Base-by-base conservation (phyloP, 2,113 vertebrate species). In the Lycaon pictus region DNA sequence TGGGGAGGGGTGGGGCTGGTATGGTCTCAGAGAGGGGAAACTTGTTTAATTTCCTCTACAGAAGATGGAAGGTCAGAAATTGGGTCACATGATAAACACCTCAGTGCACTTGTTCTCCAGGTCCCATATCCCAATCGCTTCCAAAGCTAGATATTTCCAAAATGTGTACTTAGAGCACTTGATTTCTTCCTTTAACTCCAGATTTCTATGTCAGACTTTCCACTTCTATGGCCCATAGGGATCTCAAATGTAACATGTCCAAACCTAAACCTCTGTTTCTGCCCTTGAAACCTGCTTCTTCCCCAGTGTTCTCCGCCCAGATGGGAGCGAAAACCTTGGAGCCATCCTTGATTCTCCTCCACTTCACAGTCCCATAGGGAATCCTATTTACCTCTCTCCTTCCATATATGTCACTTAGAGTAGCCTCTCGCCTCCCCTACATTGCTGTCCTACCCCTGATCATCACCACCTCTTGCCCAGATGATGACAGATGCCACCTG, bases 41-140 rank as follows among this genome's bases (percentile, higher is more conserved):
- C 12, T 84, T 94, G 9, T 71, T 76, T 94, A 53, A 43, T 95
- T 95, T 91, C 65, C 83, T 76, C 76, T 37, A 74, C 9, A 85
- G 85, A 65, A 91, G 4, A 87, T 25, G 51, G 37, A 87, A 72
- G 19, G 35, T 62, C 85, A 58, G 67, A 94, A 85, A 76, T 29
- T 0, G 0, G 62, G 77, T 63, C 83, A 76, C 7, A 10, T 32
- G 32, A 72, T 88, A 84, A 71, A 79, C 51, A 79, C 51, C 35
- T 83, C 60, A 27, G 8, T 20, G 65, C 51, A 43, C 17, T 48
- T 7, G 8, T 32, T 63, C 58, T 88, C 22, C 32, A 32, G 56
- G 20, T n/a, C 79, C 7, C 90, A 88, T 58, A 74, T 9, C 15
- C 23, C 51, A 85, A 72, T 11, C 67, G 53, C 58, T 53, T 58